These are phyloP conservation scores for Meiosimyza decipiens DNA, from an alignment of 2,888 invertebrate genomes.

Conservation along the genomic window DNA sequence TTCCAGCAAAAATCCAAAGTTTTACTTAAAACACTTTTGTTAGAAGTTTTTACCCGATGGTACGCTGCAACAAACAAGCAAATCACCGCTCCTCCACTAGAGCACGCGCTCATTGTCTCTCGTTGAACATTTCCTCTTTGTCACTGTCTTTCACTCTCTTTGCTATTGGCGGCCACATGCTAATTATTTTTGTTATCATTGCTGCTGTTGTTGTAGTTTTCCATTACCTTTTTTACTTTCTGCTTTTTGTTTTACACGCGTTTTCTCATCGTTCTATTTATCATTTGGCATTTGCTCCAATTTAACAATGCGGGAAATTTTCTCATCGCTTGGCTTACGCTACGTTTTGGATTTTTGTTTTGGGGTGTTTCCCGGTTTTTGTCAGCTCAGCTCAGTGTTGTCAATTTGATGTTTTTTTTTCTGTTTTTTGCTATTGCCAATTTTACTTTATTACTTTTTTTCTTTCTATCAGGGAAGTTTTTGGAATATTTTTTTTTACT, in stretches of 20 bases:
- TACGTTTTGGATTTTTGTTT: neutral
- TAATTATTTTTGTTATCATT: slow-evolving; percentile 5
- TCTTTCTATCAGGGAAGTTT: neutral
- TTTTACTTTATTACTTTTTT: neutral
- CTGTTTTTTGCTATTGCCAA: neutral
- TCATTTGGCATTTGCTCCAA: neutral
- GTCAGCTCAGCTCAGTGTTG: neutral
- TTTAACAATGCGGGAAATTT: neutral
- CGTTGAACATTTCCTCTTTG: neutral
- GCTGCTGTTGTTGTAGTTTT: neutral
- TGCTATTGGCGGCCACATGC: neutral
- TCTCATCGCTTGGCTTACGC: neutral
- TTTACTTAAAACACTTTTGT: too few species aligned
- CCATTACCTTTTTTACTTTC: neutral
- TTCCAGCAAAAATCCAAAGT: too few species aligned
- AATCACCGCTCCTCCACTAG: neutral
- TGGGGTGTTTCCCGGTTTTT: slow-evolving; percentile 23
- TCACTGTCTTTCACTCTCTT: neutral
- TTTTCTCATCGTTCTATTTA: neutral
- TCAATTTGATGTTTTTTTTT: neutral
- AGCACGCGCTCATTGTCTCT: neutral
- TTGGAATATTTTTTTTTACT: neutral
- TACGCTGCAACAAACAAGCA: too few species aligned
- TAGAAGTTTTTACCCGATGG: too few species aligned
- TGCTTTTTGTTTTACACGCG: neutral